Evolutionary conservation across 2,888 invertebrate genomes (phyloP), one percentile per base, ranked within the genome.

Genomic region (Parnassius mnemosyne): DNA sequence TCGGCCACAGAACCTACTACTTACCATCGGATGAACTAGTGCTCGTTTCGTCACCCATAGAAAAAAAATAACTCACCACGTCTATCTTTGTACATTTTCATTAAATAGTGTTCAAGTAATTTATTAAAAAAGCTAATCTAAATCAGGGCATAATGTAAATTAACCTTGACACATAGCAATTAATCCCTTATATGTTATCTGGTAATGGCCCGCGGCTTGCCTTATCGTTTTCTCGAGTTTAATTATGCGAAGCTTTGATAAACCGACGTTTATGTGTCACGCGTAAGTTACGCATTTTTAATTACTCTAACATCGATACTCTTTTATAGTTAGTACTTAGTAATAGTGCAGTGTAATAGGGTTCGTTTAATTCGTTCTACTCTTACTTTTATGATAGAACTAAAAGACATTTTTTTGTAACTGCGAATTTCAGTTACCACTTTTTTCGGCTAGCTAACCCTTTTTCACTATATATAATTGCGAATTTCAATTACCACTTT

Each of bases 241-340:
- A 69, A 69, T 70, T 68, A 64, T 55, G 64, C 54, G 64, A 66
- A 61, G 65, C 55, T 67, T 67, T 65, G 62, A 71, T 69, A 67
- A 65, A 63, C 60, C 64, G 65, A 52, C 62, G 56, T 61, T 60
- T 64, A 67, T 66, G 65, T 66, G 67, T 65, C 67, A 57, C 52
- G 46, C 57, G 57, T 65, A 61, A 59, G 49, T 63, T 54, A 54
- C 64, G 50, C 47, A 42, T 34, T 61, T n/a, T 61, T 57, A 61
- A 53, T 57, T 41, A 16, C 56, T 12, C 47, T 42, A 52, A 34
- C 34, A 34, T 34, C 46, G 46, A 55, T 56, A 20, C 44, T 9
- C 12, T 7, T 9, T 47, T 47, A 20, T 12, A 10, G n/a, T 10
- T 13, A 49, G 9, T 12, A 10, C 10, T 10, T 13, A 49, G 9